Conservation (phyloP, 2,797 vertebrate species). For the Paratrypauchen microcephalus region DNA sequence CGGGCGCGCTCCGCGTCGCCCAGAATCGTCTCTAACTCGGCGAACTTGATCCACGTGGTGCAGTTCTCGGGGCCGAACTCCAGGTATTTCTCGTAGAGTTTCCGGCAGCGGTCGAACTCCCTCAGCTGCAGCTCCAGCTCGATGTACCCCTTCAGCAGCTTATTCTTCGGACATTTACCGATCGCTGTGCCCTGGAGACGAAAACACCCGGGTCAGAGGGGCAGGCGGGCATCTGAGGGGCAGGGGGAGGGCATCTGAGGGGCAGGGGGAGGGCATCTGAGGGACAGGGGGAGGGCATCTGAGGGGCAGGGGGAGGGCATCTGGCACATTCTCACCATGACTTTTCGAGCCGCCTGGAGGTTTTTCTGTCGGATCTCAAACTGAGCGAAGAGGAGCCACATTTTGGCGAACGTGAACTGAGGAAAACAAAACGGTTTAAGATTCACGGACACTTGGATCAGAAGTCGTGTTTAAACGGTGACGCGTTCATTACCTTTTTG, state of each 20-base stretch:
- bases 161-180: constrained; percentile 96
- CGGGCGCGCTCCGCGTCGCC: constrained; percentile 88
- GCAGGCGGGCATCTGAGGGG: no score
- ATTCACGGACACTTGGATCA: no score
- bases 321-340: constrained; percentile 81
- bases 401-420: constrained; percentile 98
- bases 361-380: constrained; percentile 99
- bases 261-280: no score
- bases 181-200: constrained; percentile 85
- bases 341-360: constrained; percentile 85
- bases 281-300: no score
- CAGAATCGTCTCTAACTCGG: constrained; percentile 94
- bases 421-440: constrained; percentile 21
- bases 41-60: constrained; percentile 98
- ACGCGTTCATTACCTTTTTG: constrained; percentile 84
- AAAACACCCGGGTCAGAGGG: background rate
- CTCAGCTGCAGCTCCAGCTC: constrained; percentile 93
- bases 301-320: no score
- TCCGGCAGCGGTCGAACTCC: constrained; percentile 96
- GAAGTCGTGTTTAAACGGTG: background rate
- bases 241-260: no score
- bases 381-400: constrained; percentile 91
- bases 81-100: constrained; percentile 96
- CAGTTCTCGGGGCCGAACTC: constrained; percentile 96
- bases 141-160: constrained; percentile 97